Evolutionary conservation across 2,888 invertebrate species (phyloP).

Genomic region (Drosophila atripex): DNA sequence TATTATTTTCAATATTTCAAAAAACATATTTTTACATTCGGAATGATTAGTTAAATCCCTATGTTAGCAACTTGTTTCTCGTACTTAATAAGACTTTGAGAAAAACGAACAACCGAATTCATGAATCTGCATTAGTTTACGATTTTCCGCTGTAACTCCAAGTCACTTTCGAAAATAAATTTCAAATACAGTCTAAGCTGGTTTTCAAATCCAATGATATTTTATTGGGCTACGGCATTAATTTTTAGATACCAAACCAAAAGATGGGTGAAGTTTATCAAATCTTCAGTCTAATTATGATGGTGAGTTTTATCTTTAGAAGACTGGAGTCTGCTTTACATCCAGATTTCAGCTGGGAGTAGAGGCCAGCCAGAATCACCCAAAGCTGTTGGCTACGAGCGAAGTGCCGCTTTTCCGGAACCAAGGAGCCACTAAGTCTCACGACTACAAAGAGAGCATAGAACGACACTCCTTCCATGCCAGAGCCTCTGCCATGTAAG

Average conservation of each 20-base stretch:
- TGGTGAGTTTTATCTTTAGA: background rate
- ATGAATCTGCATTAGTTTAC: constrained; percentile 52
- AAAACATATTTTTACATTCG: constrained; percentile 16
- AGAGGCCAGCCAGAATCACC: background rate
- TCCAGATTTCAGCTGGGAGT: background rate
- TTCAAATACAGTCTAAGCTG: constrained; percentile 49
- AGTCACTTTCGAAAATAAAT: constrained; percentile 63
- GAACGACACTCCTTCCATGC: constrained; percentile 72
- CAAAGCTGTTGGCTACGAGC: background rate
- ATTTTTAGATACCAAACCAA: too few relatives aligned
- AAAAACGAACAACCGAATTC: too few relatives aligned
- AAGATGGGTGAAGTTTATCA: background rate
- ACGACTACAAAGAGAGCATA: constrained; percentile 83
- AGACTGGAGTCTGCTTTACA: background rate
- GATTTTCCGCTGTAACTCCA: constrained; percentile 67
- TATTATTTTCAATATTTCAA: constrained; percentile 14
- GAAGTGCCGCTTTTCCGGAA: constrained; percentile 83
- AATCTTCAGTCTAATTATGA: background rate
- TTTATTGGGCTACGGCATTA: background rate
- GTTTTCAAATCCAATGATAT: background rate
- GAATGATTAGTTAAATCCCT: constrained; percentile 24
- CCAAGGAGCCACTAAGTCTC: constrained; percentile 85
- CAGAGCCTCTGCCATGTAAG: constrained; percentile 77
- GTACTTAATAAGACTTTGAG: too few relatives aligned
- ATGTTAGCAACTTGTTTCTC: constrained; percentile 51